These are phyloP conservation scores for Sebastes oblongus DNA, from an alignment of 2,797 vertebrate genomes.

Conservation along the genomic window DNA sequence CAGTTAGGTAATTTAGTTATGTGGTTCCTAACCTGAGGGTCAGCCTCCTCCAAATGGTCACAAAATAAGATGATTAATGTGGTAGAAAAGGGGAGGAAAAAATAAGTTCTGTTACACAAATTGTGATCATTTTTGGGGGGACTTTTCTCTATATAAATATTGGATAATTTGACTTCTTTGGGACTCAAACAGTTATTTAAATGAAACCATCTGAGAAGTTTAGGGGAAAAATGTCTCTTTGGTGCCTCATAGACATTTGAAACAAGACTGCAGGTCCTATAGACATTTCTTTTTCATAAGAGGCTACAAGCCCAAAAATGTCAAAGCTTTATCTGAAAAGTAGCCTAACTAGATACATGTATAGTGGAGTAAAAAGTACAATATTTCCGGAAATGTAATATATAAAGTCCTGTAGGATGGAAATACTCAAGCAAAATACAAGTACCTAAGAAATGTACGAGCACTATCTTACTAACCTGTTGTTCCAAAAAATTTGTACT, in stretches of 20 bases:
- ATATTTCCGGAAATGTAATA: background rate
- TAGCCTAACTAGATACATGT: background rate
- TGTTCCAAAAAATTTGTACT: background rate
- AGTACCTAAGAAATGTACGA: background rate
- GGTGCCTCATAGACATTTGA: background rate
- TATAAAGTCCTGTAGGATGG: background rate
- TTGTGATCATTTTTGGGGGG: background rate
- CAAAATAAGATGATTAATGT: background rate
- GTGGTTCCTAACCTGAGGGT: background rate
- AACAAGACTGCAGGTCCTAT: background rate
- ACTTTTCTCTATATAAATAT: background rate
- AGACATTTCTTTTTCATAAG: background rate
- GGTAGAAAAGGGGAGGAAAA: background rate
- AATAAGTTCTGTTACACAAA: background rate
- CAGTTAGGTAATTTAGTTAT: background rate
- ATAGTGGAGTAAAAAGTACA: background rate
- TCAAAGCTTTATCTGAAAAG: background rate
- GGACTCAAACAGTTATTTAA: background rate
- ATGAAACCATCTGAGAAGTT: background rate
- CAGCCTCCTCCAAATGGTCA: background rate
- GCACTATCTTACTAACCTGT: too few species aligned
- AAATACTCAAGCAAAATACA: background rate
- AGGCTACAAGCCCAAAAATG: background rate
- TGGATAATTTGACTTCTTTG: background rate
- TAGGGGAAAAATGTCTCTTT: background rate